A percentile compares a stretch with the other conserved stretches of the same genome.
Conservation (phyloP, 2,888 invertebrate genomes). For the Deilephila porcellus region DNA sequence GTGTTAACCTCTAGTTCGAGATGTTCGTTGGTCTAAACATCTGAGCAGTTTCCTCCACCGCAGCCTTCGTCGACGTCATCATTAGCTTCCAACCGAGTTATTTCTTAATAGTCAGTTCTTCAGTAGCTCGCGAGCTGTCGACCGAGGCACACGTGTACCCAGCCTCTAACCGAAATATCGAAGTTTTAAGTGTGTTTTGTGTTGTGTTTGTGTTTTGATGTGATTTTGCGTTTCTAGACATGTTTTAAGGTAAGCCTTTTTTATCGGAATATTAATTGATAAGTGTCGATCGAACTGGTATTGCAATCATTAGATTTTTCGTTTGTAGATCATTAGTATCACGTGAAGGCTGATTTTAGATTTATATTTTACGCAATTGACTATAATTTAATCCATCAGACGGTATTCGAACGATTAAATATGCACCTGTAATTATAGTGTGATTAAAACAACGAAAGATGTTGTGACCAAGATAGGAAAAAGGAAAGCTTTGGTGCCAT, state of each 20-base stretch:
- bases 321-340: neutral
- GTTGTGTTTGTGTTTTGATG: neutral
- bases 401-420: no score
- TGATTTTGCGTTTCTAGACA: neutral
- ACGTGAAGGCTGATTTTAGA: neutral
- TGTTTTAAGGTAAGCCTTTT: slow-evolving; percentile 13
- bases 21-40: neutral
- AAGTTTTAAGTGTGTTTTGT: slow-evolving; percentile 26
- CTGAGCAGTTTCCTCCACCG: neutral
- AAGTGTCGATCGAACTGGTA: neutral
- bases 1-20: neutral
- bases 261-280: neutral
- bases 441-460: no score
- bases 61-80: slow-evolving; percentile 14
- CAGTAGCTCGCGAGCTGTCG: slow-evolving; percentile 14
- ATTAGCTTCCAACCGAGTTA: neutral
- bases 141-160: neutral
- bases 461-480: no score
- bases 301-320: neutral
- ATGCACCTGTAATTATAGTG: no score
- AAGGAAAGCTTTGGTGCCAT: no score
- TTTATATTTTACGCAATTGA: neutral
- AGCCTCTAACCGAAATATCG: neutral
- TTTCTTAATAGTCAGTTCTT: slow-evolving; percentile 8
- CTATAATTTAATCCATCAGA: neutral